phyloP scores from a whole-genome alignment of 2,113 vertebrate species.

The Cheirogaleus medius region DNA sequence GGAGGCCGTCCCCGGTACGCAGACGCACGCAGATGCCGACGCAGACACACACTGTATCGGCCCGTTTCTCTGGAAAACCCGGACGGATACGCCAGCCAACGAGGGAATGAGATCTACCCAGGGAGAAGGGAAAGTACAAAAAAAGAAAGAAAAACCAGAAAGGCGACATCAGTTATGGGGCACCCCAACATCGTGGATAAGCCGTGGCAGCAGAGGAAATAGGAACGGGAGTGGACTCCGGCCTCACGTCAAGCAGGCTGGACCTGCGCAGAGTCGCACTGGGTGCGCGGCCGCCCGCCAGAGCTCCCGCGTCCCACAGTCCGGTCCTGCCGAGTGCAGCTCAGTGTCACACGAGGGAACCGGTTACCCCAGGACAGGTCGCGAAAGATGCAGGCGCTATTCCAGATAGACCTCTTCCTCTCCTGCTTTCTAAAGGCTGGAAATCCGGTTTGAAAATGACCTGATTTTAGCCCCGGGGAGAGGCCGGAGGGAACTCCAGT shows the following conservation, averaged over 20 bases:
- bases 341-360: too few relatives aligned
- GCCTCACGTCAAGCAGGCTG: too few relatives aligned
- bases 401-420: not conserved
- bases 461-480: not conserved
- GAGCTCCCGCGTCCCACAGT: not conserved
- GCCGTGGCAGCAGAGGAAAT: not conserved
- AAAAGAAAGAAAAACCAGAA: not conserved
- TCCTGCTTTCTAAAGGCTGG: not conserved
- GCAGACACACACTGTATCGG: not conserved
- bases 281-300: accelerated
- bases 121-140: not conserved
- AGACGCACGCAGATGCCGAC: not conserved
- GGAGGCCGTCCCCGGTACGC: accelerated
- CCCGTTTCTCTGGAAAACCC: not conserved
- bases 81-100: not conserved
- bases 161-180: not conserved
- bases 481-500: not conserved
- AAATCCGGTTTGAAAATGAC: not conserved
- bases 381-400: not conserved
- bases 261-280: not conserved
- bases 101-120: not conserved
- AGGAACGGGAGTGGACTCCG: not conserved
- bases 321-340: not conserved
- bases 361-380: not conserved
- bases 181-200: not conserved